Conservation (phyloP, 1,140 invertebrate genomes). For the Maniola jurtina region DNA sequence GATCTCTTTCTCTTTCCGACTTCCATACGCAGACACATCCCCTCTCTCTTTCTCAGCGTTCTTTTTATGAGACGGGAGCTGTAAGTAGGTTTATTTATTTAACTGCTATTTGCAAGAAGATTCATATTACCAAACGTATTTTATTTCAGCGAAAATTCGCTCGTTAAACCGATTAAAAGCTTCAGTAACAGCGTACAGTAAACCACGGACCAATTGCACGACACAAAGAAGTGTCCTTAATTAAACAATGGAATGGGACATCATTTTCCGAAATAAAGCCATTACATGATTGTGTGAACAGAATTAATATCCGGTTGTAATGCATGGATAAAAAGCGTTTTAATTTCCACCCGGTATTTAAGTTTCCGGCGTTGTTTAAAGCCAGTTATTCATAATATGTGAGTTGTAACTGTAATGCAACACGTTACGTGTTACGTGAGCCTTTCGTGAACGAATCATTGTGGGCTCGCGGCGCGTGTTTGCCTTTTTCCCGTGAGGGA, state of each 20-base stretch:
- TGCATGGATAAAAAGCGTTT: constrained; percentile 37
- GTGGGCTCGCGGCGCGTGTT: too few relatives aligned
- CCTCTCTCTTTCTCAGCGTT: too few relatives aligned
- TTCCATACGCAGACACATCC: too few relatives aligned
- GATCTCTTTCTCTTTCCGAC: too few relatives aligned
- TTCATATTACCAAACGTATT: background rate
- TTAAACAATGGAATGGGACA: constrained; percentile 25
- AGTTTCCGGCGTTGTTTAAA: constrained; percentile 9
- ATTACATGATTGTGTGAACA: constrained; percentile 45
- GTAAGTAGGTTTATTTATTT: too few relatives aligned
- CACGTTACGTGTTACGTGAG: too few relatives aligned
- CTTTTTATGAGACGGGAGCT: too few relatives aligned
- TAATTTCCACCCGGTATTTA: constrained; percentile 35
- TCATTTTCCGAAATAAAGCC: constrained; percentile 37
- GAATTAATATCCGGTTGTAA: constrained; percentile 49
- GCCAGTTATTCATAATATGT: background rate
- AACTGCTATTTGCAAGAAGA: background rate
- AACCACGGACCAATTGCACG: constrained; percentile 10
- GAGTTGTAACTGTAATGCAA: background rate
- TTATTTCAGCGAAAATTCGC: background rate
- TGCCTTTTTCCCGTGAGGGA: too few relatives aligned
- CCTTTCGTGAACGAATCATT: too few relatives aligned
- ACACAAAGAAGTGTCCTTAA: constrained; percentile 20
- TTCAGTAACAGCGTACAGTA: constrained; percentile 2
- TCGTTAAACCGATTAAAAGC: constrained; percentile 7